Conservation (phyloP, 2,888 invertebrate genomes). For the Aspidiotus rigidus region DNA sequence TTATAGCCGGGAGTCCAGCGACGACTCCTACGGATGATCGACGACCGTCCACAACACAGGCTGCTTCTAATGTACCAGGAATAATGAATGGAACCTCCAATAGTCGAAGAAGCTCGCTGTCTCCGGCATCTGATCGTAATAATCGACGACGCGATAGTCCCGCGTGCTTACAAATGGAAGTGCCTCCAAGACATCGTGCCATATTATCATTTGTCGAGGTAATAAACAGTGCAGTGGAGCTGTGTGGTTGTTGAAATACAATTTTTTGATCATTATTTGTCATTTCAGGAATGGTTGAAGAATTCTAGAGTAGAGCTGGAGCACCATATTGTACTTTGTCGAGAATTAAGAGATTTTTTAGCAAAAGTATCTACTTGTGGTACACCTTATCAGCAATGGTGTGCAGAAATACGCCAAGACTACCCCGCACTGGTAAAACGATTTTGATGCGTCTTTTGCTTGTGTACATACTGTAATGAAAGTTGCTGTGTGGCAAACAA, state of each 20-base stretch:
- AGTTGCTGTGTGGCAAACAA: too few species aligned
- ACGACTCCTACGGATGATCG: conserved; percentile 38
- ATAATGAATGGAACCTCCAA: conserved; percentile 37
- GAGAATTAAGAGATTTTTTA: conserved; percentile 49
- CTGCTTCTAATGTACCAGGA: conserved; percentile 32
- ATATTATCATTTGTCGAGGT: conserved; percentile 44
- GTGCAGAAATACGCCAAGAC: conserved; percentile 43
- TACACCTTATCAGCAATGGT: conserved; percentile 48
- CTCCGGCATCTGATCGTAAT: conserved; percentile 41
- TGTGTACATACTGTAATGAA: too few species aligned
- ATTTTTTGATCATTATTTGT: not conserved
- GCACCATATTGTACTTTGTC: conserved; percentile 42
- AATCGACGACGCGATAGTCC: conserved; percentile 42
- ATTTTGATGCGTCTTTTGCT: not conserved
- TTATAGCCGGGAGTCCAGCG: conserved; percentile 35
- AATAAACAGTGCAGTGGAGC: conserved; percentile 20
- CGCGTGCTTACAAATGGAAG: conserved; percentile 42
- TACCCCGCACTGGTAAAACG: conserved; percentile 42
- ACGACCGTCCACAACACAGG: conserved; percentile 38
- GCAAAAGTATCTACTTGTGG: conserved; percentile 48
- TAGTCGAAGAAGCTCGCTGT: conserved; percentile 42
- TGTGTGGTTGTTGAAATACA: too few species aligned
- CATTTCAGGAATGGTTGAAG: conserved; percentile 41
- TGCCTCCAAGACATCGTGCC: conserved; percentile 43
- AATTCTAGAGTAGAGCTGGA: conserved; percentile 42